Conservation (phyloP, 2,888 invertebrate genomes). For the Apamea anceps region DNA sequence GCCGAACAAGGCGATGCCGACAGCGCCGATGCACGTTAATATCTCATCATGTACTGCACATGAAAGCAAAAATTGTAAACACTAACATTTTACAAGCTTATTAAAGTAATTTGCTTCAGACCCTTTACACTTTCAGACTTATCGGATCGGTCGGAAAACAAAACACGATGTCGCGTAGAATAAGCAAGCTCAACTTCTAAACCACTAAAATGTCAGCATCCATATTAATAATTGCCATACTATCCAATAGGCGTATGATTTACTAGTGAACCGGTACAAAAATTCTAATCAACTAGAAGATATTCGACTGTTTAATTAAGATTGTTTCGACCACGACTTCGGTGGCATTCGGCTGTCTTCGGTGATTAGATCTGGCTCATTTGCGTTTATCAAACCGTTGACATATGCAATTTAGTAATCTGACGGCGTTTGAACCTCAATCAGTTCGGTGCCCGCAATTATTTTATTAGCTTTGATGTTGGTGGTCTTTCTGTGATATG, state of each 20-base stretch:
- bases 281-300: conserved; percentile 52
- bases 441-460: conserved; percentile 65
- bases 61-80: conserved; percentile 78
- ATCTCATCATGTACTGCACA: conserved; percentile 63
- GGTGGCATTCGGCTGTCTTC: conserved; percentile 75
- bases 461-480: conserved; percentile 67
- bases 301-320: conserved; percentile 63
- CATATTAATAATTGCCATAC: conserved; percentile 28
- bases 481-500: conserved; percentile 60
- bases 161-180: not conserved
- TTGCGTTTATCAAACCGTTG: conserved; percentile 74
- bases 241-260: conserved; percentile 55
- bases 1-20: conserved; percentile 59
- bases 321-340: conserved; percentile 68
- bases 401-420: conserved; percentile 74
- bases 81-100: conserved; percentile 77
- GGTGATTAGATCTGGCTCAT: conserved; percentile 71
- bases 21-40: conserved; percentile 62
- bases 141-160: conserved; percentile 32
- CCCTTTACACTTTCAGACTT: conserved; percentile 50
- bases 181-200: not conserved
- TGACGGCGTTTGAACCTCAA: conserved; percentile 67
- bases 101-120: conserved; percentile 78
- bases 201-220: conserved; percentile 31
- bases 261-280: conserved; percentile 52